Evolutionary conservation across 2,888 invertebrate species (phyloP).

Genomic region (Phytoseiulus persimilis): DNA sequence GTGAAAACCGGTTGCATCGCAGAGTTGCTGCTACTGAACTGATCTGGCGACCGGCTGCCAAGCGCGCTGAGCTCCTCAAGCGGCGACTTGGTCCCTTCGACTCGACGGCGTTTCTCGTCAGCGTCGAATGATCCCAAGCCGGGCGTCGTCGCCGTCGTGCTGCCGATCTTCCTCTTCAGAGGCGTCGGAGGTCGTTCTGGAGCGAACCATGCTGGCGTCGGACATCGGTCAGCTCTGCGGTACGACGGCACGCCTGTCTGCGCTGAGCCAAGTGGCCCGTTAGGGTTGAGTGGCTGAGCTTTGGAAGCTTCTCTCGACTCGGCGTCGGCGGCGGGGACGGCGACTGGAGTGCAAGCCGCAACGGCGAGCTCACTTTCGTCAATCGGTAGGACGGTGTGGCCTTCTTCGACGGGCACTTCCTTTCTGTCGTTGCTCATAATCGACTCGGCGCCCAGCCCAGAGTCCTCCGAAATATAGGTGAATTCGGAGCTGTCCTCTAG

Average conservation of each 20-base stretch:
- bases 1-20: conserved; percentile 25
- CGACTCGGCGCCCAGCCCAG: conserved; percentile 28
- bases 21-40: conserved; percentile 7
- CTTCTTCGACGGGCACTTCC: conserved; percentile 36
- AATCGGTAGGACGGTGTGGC: conserved; percentile 26
- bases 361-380: conserved; percentile 16
- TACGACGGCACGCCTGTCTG: not conserved
- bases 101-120: conserved; percentile 34
- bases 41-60: conserved; percentile 27
- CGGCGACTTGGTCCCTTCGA: conserved; percentile 16
- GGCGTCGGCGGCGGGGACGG: not conserved
- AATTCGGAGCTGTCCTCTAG: conserved; percentile 21
- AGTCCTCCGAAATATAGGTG: conserved; percentile 38
- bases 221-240: conserved; percentile 9
- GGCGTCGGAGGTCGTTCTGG: conserved; percentile 11
- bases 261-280: not conserved
- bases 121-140: not conserved
- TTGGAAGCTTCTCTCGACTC: not conserved
- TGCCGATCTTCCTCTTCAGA: conserved; percentile 15
- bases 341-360: not conserved
- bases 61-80: conserved; percentile 35
- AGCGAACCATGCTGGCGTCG: conserved; percentile 15
- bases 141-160: not conserved
- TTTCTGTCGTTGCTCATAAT: conserved; percentile 24
- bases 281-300: not conserved